Percentiles rank a stretch among this genome's conserved stretches.
phyloP scores from a whole-genome alignment of 2,113 vertebrate genomes.

The Alosa alosa region DNA sequence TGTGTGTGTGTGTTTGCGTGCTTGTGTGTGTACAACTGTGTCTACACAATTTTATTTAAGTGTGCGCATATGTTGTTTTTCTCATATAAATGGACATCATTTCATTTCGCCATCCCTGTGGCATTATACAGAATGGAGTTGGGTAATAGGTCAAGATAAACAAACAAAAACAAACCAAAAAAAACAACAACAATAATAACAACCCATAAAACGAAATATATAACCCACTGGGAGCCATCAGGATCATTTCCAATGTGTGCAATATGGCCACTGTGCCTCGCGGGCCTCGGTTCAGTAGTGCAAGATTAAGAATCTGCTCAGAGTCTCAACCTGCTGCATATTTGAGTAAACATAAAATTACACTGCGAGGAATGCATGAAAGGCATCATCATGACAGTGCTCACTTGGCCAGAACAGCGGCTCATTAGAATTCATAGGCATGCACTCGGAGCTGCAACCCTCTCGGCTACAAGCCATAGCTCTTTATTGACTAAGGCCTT shows the following conservation, averaged over 20 bases:
- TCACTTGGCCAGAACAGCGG: slow-evolving; percentile 28
- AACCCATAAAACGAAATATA: background rate
- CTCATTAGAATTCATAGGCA: slow-evolving; percentile 31
- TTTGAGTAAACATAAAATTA: slow-evolving; percentile 23
- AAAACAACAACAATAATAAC: background rate
- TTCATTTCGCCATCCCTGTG: background rate
- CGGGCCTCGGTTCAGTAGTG: background rate
- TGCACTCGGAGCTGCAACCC: background rate
- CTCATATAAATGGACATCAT: background rate
- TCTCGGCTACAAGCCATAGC: slow-evolving; percentile 22
- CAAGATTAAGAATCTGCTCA: slow-evolving; percentile 17
- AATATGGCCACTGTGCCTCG: background rate
- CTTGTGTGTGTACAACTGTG: background rate
- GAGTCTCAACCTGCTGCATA: background rate
- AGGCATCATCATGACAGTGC: background rate
- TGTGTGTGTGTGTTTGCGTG: background rate
- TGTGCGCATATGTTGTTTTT: slow-evolving; percentile 1
- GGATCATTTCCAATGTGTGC: background rate
- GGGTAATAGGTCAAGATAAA: background rate
- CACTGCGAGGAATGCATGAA: slow-evolving; percentile 13
- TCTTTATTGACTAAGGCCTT: slow-evolving; percentile 17
- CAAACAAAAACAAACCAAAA: too few species aligned
- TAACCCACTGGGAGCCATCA: background rate
- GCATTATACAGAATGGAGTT: background rate
- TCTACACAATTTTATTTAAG: background rate